Percentiles rank a stretch among this genome's conserved stretches.
Conservation (phyloP, 2,113 vertebrate genomes). For the Gracilinanus agilis region DNA sequence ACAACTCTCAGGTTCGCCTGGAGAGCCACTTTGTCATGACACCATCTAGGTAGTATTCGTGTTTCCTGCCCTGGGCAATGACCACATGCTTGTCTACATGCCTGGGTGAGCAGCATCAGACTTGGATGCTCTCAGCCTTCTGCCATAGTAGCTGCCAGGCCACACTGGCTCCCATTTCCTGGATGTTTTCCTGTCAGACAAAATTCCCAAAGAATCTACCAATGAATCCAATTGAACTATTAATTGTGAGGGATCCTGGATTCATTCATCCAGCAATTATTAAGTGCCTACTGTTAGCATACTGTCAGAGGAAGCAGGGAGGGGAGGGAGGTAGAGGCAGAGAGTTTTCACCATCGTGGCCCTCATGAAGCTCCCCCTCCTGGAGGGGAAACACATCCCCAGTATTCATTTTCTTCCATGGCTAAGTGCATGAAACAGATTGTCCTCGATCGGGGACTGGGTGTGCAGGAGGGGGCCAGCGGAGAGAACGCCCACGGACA, state of each 20-base stretch:
- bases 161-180: not conserved
- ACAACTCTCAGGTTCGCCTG: not conserved
- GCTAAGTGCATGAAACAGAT: not conserved
- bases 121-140: rapidly evolving
- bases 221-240: not conserved
- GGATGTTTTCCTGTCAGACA: not conserved
- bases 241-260: not conserved
- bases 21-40: not conserved
- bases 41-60: not conserved
- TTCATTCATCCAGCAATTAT: not conserved
- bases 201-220: not conserved
- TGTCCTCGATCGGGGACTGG: not conserved
- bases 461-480: not conserved
- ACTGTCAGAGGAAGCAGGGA: too few species aligned
- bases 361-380: not conserved
- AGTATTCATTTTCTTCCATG: not conserved
- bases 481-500: not conserved
- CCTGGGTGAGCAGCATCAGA: not conserved
- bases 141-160: not conserved
- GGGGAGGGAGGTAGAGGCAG: not conserved
- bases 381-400: not conserved
- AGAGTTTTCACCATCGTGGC: not conserved
- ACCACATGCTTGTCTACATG: not conserved
- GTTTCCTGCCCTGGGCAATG: not conserved
- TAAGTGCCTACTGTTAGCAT: not conserved